Conservation (phyloP, 2,797 vertebrate species). For the Carcharodon carcharias region DNA sequence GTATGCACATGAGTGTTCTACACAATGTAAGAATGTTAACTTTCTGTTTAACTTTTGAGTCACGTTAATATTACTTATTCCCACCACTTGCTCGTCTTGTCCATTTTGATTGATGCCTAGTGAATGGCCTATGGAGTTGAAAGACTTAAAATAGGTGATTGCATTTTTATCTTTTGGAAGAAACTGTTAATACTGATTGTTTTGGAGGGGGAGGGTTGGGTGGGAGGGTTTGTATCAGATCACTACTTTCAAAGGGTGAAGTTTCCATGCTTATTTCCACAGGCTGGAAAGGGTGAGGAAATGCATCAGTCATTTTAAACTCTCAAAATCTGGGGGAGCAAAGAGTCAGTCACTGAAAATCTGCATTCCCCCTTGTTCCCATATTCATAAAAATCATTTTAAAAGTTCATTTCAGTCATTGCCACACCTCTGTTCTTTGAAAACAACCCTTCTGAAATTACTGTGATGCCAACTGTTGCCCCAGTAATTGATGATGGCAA, state of each 20-base stretch:
- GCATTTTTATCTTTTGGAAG: neutral
- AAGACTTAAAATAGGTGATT: neutral
- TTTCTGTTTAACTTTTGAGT: no score
- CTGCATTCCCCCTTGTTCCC: neutral
- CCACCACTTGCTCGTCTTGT: no score
- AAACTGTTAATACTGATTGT: neutral
- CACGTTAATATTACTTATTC: no score
- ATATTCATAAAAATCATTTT: neutral
- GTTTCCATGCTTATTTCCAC: neutral
- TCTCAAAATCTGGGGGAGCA: neutral
- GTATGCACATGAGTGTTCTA: no score
- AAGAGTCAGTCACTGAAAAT: neutral
- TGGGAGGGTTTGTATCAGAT: neutral
- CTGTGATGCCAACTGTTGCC: neutral
- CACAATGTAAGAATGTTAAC: no score
- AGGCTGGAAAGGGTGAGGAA: neutral
- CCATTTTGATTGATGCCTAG: no score
- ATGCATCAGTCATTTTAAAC: neutral
- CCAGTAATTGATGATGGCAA: neutral
- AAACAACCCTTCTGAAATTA: neutral
- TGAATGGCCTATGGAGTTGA: neutral
- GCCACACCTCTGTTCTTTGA: neutral
- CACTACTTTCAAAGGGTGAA: neutral
- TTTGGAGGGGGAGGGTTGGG: neutral
- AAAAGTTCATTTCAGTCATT: neutral